These are phyloP conservation scores for Cromileptes altivelis DNA, from an alignment of 2,113 vertebrate species.

Conservation along the genomic window DNA sequence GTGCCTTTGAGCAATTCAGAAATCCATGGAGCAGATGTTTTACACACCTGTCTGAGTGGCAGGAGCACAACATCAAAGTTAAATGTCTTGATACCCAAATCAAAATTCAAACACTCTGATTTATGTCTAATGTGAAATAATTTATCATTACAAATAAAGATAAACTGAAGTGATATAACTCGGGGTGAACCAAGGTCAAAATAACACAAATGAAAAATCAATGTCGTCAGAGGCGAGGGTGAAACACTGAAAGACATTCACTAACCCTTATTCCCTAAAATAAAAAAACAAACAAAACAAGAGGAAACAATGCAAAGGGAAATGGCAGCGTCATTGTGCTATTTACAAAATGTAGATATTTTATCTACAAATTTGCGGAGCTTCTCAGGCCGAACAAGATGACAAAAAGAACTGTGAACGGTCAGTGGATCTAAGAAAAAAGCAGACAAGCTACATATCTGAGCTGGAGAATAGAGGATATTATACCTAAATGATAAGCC, in stretches of 20 bases:
- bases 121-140: not conserved
- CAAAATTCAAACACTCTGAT: not conserved
- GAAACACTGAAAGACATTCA: not conserved
- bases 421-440: not conserved
- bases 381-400: not conserved
- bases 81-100: not conserved
- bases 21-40: not conserved
- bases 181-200: not conserved
- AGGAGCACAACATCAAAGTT: not conserved
- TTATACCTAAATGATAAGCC: not conserved
- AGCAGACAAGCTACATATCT: conserved; percentile 2
- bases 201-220: not conserved
- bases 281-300: not conserved
- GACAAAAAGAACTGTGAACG: not conserved
- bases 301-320: not conserved
- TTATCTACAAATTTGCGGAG: not conserved
- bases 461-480: not conserved
- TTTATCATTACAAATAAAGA: not conserved
- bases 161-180: not conserved
- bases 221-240: not conserved
- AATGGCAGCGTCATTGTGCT: not conserved
- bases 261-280: not conserved
- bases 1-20: not conserved
- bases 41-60: not conserved
- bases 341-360: not conserved